Conservation (phyloP, 2,113 vertebrate species). For the Forbesichthys papilliferus region DNA sequence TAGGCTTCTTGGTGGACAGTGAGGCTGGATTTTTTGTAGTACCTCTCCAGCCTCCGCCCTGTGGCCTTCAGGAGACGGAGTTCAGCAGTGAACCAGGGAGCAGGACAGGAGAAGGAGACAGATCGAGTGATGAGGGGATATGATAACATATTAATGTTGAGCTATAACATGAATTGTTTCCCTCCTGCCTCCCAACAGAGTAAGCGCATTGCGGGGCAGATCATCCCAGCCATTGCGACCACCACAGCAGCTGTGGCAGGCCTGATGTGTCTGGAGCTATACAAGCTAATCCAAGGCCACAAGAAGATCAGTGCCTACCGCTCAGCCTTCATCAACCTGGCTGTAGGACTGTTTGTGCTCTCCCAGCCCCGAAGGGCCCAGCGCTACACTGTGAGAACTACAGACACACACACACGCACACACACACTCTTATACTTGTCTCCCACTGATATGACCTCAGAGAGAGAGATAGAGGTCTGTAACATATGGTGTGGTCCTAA, state of each 20-base stretch:
- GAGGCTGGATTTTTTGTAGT: too few species aligned
- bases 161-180: not conserved
- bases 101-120: too few species aligned
- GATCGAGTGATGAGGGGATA: too few species aligned
- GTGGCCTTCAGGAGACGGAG: too few species aligned
- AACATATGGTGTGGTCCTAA: too few species aligned
- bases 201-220: conserved; percentile 81
- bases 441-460: not conserved
- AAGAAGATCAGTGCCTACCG: conserved; percentile 71
- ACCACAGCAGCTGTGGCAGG: conserved; percentile 84
- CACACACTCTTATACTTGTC: not conserved
- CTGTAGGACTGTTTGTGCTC: conserved; percentile 60
- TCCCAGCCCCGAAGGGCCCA: conserved; percentile 34
- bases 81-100: too few species aligned
- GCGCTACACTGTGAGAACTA: conserved; percentile 67
- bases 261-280: conserved; percentile 86
- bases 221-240: conserved; percentile 89
- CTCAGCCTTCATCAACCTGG: conserved; percentile 72
- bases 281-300: conserved; percentile 81
- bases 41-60: too few species aligned
- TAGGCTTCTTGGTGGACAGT: too few species aligned
- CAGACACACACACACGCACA: not conserved
- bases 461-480: conserved; percentile 23
- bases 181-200: conserved; percentile 72
- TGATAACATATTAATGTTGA: not conserved